Conservation (phyloP, 2,888 invertebrate species). For the Parasteatoda lunata region DNA sequence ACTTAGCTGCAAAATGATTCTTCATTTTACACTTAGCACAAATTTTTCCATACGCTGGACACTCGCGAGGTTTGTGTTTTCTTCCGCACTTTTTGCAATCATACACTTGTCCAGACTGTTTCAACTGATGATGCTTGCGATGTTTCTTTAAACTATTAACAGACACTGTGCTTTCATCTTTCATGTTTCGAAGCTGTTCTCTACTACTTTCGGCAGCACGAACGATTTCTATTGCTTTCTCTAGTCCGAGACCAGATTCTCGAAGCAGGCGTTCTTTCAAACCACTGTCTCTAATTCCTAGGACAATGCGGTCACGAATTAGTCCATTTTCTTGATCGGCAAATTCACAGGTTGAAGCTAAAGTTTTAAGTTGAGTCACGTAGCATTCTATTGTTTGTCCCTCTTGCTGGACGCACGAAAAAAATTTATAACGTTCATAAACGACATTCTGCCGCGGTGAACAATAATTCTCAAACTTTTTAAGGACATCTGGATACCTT, state of each 20-base stretch:
- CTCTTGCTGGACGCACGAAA: constrained; percentile 20
- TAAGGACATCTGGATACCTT: neutral
- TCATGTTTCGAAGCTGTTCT: neutral
- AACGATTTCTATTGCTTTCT: neutral
- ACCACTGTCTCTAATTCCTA: neutral
- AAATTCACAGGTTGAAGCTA: constrained; percentile 13
- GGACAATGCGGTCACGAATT: constrained; percentile 6
- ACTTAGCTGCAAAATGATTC: constrained; percentile 19
- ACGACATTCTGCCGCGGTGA: neutral
- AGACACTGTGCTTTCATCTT: neutral
- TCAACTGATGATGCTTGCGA: neutral
- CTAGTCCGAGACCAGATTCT: neutral
- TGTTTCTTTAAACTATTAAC: neutral
- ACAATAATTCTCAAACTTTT: neutral
- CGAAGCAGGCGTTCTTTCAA: constrained; percentile 5
- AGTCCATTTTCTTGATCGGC: neutral
- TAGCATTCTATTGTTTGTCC: constrained; percentile 9
- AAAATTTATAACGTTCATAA: constrained; percentile 9
- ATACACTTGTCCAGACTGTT: neutral
- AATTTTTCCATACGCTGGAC: constrained; percentile 10
- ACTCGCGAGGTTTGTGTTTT: neutral
- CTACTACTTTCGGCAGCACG: neutral
- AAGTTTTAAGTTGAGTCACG: constrained; percentile 7
- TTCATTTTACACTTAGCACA: constrained; percentile 20
- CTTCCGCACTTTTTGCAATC: constrained; percentile 12